Evolutionary conservation across 2,888 invertebrate genomes (phyloP).

Genomic region (Sphecodes monilicornis): DNA sequence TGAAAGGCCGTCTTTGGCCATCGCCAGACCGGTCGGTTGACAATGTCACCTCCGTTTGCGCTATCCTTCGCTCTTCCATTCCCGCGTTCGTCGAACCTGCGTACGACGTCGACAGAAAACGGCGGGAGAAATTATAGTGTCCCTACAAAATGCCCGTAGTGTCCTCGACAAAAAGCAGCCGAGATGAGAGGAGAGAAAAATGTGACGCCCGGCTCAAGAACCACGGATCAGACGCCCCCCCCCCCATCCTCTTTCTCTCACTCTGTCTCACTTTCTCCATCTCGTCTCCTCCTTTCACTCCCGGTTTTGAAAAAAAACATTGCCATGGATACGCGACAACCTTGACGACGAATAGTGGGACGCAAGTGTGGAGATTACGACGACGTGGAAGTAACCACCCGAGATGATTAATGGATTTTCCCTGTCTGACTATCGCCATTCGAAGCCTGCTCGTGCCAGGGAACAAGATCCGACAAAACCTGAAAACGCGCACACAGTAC

Average conservation of each 20-base stretch:
- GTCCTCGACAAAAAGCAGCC: background rate
- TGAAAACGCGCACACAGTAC: slow-evolving; percentile 9
- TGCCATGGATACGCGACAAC: slow-evolving; percentile 19
- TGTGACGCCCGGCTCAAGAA: slow-evolving; percentile 14
- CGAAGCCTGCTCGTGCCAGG: slow-evolving; percentile 9
- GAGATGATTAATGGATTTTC: slow-evolving; percentile 77
- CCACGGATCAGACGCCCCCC: background rate
- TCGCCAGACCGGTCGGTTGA: slow-evolving; percentile 27
- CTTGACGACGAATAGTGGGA: slow-evolving; percentile 20
- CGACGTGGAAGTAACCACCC: slow-evolving; percentile 73
- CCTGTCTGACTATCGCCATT: slow-evolving; percentile 48
- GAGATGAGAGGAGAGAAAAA: slow-evolving; percentile 12
- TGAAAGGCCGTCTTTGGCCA: slow-evolving; percentile 38
- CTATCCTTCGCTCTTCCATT: slow-evolving; percentile 14
- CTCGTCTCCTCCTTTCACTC: no score
- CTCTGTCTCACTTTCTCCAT: no score
- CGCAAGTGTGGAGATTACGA: slow-evolving; percentile 71
- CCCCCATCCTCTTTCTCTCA: background rate
- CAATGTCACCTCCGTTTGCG: background rate
- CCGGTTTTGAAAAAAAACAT: slow-evolving; percentile 8
- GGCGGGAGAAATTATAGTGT: slow-evolving; percentile 43
- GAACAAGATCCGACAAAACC: slow-evolving; percentile 16
- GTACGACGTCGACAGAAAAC: slow-evolving; percentile 15
- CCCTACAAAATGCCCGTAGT: slow-evolving; percentile 24
- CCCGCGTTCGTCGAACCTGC: slow-evolving; percentile 7